These are phyloP conservation scores for Aphelocoma californica DNA, from an alignment of 2,797 vertebrate genomes.

Conservation along the genomic window DNA sequence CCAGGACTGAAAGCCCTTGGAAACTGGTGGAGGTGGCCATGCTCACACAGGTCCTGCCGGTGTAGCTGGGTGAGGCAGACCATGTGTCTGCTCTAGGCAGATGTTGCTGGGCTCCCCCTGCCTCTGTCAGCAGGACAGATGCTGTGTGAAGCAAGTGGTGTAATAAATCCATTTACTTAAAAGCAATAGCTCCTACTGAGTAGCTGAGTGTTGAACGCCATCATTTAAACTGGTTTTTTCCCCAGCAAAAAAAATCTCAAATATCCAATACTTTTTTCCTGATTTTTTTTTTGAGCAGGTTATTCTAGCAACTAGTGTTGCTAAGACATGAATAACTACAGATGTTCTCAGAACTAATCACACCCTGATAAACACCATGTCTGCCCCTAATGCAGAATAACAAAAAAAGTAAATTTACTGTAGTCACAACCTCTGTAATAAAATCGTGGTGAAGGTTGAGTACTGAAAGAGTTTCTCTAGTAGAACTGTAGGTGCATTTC, in stretches of 20 bases:
- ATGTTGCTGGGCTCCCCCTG: neutral
- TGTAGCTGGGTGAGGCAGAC: neutral
- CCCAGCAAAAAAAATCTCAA: neutral
- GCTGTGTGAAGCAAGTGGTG: neutral
- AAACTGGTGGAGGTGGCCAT: neutral
- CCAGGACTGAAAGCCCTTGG: neutral
- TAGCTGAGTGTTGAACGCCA: neutral
- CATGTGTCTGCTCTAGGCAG: neutral
- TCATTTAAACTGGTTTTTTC: neutral
- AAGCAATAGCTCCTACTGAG: neutral
- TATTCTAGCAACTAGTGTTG: conserved; percentile 35
- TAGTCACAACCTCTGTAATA: neutral
- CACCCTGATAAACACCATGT: neutral
- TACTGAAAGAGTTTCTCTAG: neutral
- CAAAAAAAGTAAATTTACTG: neutral
- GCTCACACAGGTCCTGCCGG: neutral
- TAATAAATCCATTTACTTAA: neutral
- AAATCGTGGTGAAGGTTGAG: neutral
- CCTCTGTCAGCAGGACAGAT: neutral
- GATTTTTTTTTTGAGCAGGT: neutral
- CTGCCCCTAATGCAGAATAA: neutral
- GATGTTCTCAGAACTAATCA: neutral
- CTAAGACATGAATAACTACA: conserved; percentile 22
- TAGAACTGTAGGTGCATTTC: neutral
- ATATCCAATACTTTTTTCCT: neutral